phyloP scores from a whole-genome alignment of 2,888 invertebrate species.

The Eugnorisma glareosa region DNA sequence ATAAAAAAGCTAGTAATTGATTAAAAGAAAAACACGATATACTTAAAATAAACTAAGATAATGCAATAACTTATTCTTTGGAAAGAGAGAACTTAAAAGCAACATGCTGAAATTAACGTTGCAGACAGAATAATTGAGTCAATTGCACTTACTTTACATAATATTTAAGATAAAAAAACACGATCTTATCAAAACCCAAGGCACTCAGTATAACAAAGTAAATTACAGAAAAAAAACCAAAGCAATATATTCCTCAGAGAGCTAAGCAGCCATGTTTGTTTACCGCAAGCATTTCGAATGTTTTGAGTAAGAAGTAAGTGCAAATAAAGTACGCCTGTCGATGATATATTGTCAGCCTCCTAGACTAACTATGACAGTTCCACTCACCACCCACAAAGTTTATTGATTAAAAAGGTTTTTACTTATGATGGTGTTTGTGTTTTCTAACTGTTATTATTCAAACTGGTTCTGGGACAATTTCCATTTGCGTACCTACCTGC shows the following conservation, averaged over 20 bases:
- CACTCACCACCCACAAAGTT: constrained; percentile 9
- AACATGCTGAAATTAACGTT: too few relatives aligned
- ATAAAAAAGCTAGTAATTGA: neutral
- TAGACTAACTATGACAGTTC: constrained; percentile 7
- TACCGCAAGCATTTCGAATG: neutral
- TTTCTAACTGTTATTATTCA: neutral
- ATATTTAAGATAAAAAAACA: neutral
- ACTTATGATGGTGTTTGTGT: constrained; percentile 27
- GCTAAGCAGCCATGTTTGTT: constrained; percentile 15
- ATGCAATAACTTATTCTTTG: neutral
- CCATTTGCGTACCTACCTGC: neutral
- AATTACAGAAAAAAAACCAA: constrained; percentile 17
- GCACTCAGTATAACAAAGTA: neutral
- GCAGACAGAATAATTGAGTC: neutral
- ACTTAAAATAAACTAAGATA: neutral
- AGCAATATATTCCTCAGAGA: constrained; percentile 3
- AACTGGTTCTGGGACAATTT: neutral
- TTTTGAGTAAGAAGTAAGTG: constrained; percentile 40
- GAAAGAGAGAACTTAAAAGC: neutral
- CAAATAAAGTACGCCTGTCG: constrained; percentile 31
- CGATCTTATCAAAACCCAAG: neutral
- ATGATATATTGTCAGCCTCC: constrained; percentile 37
- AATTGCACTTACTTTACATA: neutral
- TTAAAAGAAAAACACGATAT: neutral
- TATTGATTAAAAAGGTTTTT: constrained; percentile 33